Evolutionary conservation across 2,113 vertebrate genomes (phyloP).

Genomic region (Lota lota): DNA sequence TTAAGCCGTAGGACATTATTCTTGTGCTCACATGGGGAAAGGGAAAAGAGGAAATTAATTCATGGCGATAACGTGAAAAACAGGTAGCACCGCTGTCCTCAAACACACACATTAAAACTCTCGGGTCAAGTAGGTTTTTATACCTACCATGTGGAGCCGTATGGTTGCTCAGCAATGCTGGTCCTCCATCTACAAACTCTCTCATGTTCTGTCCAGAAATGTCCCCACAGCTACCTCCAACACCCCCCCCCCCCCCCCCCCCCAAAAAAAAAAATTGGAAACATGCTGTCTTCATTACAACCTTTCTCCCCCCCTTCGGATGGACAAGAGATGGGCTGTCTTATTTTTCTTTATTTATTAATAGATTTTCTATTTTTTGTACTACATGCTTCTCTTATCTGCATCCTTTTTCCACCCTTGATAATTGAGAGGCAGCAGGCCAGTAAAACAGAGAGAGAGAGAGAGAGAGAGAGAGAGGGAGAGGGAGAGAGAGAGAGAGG

Average conservation of each 20-base stretch:
- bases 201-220: conserved; percentile 45
- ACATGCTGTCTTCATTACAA: conserved; percentile 51
- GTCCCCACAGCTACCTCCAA: too few species aligned
- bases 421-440: conserved; percentile 69
- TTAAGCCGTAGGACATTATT: too few species aligned
- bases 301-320: conserved; percentile 55
- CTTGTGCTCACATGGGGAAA: too few species aligned
- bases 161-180: conserved; percentile 12
- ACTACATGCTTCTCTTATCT: conserved; percentile 70
- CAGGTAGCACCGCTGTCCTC: too few species aligned
- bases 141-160: too few species aligned
- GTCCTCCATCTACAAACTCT: conserved; percentile 49
- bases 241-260: too few species aligned
- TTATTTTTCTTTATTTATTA: conserved; percentile 20
- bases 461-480: too few species aligned
- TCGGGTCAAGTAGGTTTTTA: too few species aligned
- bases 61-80: too few species aligned
- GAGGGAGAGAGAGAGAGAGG: too few species aligned
- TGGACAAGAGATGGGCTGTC: conserved; percentile 15
- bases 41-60: too few species aligned
- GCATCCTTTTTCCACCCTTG: conserved; percentile 68
- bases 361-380: conserved; percentile 53
- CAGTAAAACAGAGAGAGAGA: conserved; percentile 50
- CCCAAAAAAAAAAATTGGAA: conserved; percentile 55
- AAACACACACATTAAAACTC: too few species aligned